A percentile compares a stretch with the other conserved stretches of the same genome.
Evolutionary conservation across 37 sponge, comb jelly and placozoan genomes (phyloP).

Genomic region (Diacarnus erythraeanus): DNA sequence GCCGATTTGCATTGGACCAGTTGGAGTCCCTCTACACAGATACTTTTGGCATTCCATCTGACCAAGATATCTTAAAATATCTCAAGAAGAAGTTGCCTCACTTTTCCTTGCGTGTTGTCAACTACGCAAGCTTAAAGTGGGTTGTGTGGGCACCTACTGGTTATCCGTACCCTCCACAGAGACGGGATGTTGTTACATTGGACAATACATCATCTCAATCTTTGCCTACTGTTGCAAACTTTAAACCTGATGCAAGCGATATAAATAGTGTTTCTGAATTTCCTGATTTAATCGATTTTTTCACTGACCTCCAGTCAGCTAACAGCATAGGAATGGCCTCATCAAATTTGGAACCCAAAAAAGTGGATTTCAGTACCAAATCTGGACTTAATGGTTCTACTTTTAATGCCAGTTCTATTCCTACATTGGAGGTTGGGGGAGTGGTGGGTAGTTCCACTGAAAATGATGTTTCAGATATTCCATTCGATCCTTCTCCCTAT

Average conservation of each 20-base stretch:
- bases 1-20: slow-evolving; percentile 26
- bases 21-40: slow-evolving; percentile 21
- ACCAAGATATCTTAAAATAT: neutral
- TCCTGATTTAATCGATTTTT: neutral
- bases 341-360: neutral
- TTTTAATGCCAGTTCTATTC: too few relatives aligned
- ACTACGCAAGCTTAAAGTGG: slow-evolving; percentile 35
- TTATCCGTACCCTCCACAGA: slow-evolving; percentile 31
- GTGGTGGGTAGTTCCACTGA: neutral
- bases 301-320: too few relatives aligned
- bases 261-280: neutral
- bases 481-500: neutral
- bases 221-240: neutral
- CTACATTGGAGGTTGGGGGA: neutral
- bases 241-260: neutral
- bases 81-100: slow-evolving; percentile 5
- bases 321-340: too few relatives aligned
- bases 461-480: neutral
- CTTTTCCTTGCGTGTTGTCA: slow-evolving; percentile 36
- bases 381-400: neutral
- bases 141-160: slow-evolving; percentile 61
- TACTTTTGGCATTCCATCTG: slow-evolving; percentile 17
- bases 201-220: neutral
- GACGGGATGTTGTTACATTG: neutral
- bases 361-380: neutral